phyloP scores from a whole-genome alignment of 2,797 vertebrate species.

The Numenius phaeopus region DNA sequence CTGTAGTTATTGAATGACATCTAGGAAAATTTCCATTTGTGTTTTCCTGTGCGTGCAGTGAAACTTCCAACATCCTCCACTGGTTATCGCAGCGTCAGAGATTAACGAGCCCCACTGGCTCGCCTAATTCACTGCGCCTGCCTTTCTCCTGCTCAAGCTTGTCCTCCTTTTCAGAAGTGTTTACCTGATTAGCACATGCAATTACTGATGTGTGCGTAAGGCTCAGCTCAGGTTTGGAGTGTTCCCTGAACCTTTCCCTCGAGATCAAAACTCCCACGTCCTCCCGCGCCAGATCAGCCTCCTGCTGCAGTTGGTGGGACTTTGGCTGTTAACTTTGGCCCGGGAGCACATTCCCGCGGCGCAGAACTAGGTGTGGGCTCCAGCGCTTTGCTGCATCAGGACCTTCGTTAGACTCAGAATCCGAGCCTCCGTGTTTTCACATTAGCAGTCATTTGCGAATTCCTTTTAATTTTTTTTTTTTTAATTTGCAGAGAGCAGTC shows the following conservation, averaged over 20 bases:
- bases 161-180: constrained; percentile 13
- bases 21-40: constrained; percentile 35
- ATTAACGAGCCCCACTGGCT: constrained; percentile 24
- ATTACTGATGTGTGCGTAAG: constrained; percentile 28
- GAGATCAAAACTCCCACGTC: constrained; percentile 46
- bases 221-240: constrained; percentile 15
- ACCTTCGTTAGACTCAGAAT: constrained; percentile 30
- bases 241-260: constrained; percentile 42
- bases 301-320: constrained; percentile 1
- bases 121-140: not conserved
- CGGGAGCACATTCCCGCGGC: not conserved
- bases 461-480: constrained; percentile 35
- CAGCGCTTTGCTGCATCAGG: not conserved
- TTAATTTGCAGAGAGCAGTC: constrained; percentile 64
- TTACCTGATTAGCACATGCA: constrained; percentile 53
- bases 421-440: not conserved
- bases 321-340: constrained; percentile 59
- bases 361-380: constrained; percentile 33
- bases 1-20: constrained; percentile 53
- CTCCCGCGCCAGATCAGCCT: constrained; percentile 1
- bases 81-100: not conserved
- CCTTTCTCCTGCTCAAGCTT: constrained; percentile 49
- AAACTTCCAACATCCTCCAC: constrained; percentile 25
- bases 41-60: constrained; percentile 5
- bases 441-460: constrained; percentile 58